Evolutionary conservation across 2,113 vertebrate genomes (phyloP), one percentile per base, ranked within the genome.

Genomic region (Oncorhynchus gorbuscha): DNA sequence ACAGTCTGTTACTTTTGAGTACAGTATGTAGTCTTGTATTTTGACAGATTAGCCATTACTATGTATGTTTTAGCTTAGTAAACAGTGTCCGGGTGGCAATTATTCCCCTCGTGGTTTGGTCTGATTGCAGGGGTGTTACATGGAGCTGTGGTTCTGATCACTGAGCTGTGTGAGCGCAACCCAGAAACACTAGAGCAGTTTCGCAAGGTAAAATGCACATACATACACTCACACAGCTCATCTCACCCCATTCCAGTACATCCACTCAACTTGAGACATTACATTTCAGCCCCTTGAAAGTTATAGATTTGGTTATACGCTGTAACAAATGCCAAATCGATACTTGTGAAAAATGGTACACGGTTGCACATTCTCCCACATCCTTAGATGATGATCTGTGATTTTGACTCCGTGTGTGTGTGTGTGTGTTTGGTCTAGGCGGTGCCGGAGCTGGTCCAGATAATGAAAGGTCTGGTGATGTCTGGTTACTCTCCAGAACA

Each of bases 401-500:
- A 75, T 28, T 6, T 11, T 39, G 20, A 18, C 16, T 70, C 39
- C 1, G 49, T 6, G 30, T 39, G 39, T 72, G 28, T 0, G 49
- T 6, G 30, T 39, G 39, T 72, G 28, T 86, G 22, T 84, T 39
- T 24, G 35, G 76, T 32, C 18, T 83, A 97, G 96, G 86, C 90
- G 0, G 94, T 97, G 8, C 94, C 95, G 69, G 94, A 95, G 59
- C 86, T 96, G 85, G 94, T 96, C 14, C 93, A 94, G 82, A 93
- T 96, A 61, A 93, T 97, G 87, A 95, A 88, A 67, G 92, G 94
- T 72, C 87, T 97, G 75, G 90, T 95, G 51, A 94, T 92, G 24
- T 95, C 95, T 0, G 94, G 95, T 35, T 96, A 94, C 81, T 96
- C 95, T 48, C 90, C 93, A 20, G 96, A 97, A 20, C 94, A 96